Evolutionary conservation across 2,888 invertebrate species (phyloP).

Genomic region (Xestia rhomboidea): DNA sequence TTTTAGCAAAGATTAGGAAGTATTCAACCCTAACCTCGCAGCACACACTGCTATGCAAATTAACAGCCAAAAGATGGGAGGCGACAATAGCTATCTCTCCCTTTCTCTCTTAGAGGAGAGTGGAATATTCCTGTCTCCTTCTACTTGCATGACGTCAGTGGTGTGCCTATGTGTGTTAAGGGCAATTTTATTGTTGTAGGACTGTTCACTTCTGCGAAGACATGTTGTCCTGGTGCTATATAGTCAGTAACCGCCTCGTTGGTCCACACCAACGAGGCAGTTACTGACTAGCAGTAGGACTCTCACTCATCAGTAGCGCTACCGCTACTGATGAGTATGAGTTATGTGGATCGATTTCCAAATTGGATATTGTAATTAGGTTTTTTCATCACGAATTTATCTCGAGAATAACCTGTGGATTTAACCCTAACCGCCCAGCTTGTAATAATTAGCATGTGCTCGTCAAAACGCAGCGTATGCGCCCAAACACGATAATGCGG

Average conservation of each 20-base stretch:
- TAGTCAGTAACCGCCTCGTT: background rate
- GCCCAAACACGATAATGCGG: too few relatives aligned
- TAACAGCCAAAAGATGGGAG: background rate
- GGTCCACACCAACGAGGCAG: too few relatives aligned
- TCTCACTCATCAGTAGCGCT: too few relatives aligned
- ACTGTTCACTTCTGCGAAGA: background rate
- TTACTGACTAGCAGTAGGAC: too few relatives aligned
- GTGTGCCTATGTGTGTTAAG: background rate
- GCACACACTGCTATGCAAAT: slow-evolving; percentile 2
- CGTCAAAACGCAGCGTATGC: too few relatives aligned
- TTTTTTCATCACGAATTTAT: too few relatives aligned
- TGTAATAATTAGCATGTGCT: too few relatives aligned
- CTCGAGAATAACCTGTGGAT: too few relatives aligned
- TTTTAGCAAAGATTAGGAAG: background rate
- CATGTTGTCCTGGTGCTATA: background rate
- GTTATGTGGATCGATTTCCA: too few relatives aligned
- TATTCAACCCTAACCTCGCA: background rate
- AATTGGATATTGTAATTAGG: too few relatives aligned
- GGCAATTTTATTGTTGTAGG: background rate
- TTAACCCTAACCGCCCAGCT: too few relatives aligned
- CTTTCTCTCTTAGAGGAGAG: background rate
- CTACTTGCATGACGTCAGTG: background rate
- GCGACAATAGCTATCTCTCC: background rate
- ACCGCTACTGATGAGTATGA: too few relatives aligned
- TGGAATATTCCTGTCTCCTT: background rate